phyloP scores from a whole-genome alignment of 2,888 invertebrate genomes.

The Hermodice carunculata region DNA sequence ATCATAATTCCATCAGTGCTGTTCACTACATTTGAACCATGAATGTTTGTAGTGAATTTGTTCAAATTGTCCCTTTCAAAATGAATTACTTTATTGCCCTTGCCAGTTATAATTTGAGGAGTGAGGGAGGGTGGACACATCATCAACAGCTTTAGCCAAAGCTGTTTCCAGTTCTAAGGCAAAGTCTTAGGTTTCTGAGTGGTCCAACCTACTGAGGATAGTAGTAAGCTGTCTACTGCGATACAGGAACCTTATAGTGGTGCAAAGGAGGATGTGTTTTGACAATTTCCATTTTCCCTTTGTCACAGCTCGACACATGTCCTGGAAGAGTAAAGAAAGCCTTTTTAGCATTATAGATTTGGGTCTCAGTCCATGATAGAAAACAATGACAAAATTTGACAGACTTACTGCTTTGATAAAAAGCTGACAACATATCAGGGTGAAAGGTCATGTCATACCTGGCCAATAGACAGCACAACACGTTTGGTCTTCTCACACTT shows the following conservation, averaged over 20 bases:
- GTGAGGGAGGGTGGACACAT: constrained; percentile 11
- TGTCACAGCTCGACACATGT: constrained; percentile 12
- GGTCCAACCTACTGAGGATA: constrained; percentile 12
- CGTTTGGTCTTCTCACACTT: too few species aligned
- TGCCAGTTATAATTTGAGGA: constrained; percentile 14
- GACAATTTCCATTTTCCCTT: constrained; percentile 22
- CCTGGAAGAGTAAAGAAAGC: constrained; percentile 1
- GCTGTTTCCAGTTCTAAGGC: constrained; percentile 5
- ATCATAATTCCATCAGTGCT: constrained; percentile 18
- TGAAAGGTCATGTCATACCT: too few species aligned
- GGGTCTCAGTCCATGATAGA: too few species aligned
- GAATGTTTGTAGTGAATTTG: constrained; percentile 11
- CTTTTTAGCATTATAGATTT: too few species aligned
- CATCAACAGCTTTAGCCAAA: constrained; percentile 11
- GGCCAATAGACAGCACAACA: too few species aligned
- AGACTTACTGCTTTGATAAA: too few species aligned
- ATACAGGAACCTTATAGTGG: constrained; percentile 8
- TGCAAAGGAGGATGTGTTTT: constrained; percentile 23
- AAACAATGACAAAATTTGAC: too few species aligned
- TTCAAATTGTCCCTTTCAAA: constrained; percentile 13
- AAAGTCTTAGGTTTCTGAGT: constrained; percentile 9
- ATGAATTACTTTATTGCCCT: constrained; percentile 14
- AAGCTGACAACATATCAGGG: too few species aligned
- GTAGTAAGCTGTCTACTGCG: constrained; percentile 10
- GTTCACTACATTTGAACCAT: constrained; percentile 14